Base-by-base conservation (phyloP, 2,797 vertebrate genomes). In the Mormyrus proboscirostris region DNA sequence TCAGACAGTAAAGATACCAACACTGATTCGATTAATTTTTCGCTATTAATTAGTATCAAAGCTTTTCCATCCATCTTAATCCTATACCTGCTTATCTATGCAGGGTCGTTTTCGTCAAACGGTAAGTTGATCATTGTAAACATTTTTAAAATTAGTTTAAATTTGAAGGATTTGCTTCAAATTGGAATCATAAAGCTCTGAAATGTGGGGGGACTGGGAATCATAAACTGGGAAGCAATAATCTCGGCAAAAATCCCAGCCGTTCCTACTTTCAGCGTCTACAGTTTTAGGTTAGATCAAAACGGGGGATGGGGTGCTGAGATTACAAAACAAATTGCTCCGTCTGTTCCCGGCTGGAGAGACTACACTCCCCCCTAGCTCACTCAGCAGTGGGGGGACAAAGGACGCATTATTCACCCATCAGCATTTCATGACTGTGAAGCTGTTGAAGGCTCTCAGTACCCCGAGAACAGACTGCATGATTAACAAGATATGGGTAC, bases 311-410 rank as follows among this genome's bases (percentile, higher is more conserved):
- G 33, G 33, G n/a, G 83, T 49, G 89, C 19, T 91, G 89, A 93
- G 55, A 91, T 93, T 95, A 94, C 94, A 96, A 96, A 96, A 92
- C 90, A 93, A 96, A 95, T 93, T 90, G 92, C 95, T 96, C 92
- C 89, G 55, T 47, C 94, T 93, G 94, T 93, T 93, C 93, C 93
- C 96, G 96, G 95, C 93, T 96, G 95, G 94, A 95, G 93, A 95
- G 96, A 94, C 92, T 93, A 84, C 96, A 93, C 95, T 96, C 94
- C 96, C 94, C 94, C 95, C 93, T 93, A 91, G 90, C 90, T 92
- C 0, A 1, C 91, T 91, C 86, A 86, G 92, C 93, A 92, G 86
- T 90, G 93, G 92, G 91, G 90, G 88, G 89, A 92, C 92, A 92
- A 92, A 85, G 86, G 90, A 91, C 91, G 91, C 89, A 90, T 95